These are phyloP conservation scores for Cephalopholis sonnerati DNA, from an alignment of 2,113 vertebrate species.

Conservation along the genomic window DNA sequence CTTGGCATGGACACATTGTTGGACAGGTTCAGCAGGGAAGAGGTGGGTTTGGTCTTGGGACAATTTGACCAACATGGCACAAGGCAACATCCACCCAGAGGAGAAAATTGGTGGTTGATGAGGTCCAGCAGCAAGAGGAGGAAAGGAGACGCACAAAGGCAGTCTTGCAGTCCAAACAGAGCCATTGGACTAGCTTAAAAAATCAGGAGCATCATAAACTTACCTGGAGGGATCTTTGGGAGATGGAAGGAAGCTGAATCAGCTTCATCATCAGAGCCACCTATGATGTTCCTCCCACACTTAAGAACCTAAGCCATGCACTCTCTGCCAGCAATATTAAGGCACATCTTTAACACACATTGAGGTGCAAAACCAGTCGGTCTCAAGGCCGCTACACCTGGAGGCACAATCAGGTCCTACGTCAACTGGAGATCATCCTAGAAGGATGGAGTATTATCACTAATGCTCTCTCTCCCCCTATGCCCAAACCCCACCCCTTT, in stretches of 20 bases:
- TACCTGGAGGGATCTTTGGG: no score
- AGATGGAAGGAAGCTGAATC: no score
- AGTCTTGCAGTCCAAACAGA: neutral
- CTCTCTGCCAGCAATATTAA: constrained; percentile 27
- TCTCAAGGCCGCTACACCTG: constrained; percentile 12
- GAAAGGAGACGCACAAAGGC: neutral
- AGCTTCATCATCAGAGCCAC: no score
- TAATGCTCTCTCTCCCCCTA: neutral
- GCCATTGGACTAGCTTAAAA: neutral
- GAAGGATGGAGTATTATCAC: neutral
- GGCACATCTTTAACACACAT: constrained; percentile 33
- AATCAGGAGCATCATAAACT: neutral
- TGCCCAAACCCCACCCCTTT: neutral
- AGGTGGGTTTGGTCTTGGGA: neutral
- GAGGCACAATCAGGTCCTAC: constrained; percentile 25
- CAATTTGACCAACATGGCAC: neutral
- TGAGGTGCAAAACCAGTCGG: constrained; percentile 13
- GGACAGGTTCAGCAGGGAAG: no score
- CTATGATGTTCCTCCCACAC: neutral
- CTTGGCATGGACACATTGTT: no score
- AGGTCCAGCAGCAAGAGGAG: neutral
- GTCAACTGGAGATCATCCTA: neutral
- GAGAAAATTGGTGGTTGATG: neutral
- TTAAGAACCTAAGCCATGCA: constrained; percentile 15
- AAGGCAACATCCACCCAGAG: no score